Percentiles rank a stretch among this genome's conserved stretches.
These are phyloP conservation scores for Spialia ferax DNA, from an alignment of 2,888 invertebrate genomes.

Conservation along the genomic window DNA sequence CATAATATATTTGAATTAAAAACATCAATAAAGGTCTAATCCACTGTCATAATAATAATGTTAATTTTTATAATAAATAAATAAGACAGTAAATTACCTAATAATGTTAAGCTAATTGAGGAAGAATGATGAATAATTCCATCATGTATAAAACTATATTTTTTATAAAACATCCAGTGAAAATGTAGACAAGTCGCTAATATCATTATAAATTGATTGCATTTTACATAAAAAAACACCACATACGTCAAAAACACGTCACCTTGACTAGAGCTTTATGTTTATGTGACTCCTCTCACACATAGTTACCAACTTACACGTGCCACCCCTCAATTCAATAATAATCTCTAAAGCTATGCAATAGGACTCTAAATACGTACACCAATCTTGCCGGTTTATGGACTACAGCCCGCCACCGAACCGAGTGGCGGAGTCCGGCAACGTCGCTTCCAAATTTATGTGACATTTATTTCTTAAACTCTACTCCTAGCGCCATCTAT, in stretches of 20 bases:
- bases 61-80: too few species aligned
- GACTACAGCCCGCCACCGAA: slow-evolving; percentile 76
- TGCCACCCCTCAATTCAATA: slow-evolving; percentile 57
- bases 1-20: too few species aligned
- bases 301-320: slow-evolving; percentile 65
- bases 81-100: too few species aligned
- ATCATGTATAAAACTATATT: background rate
- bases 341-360: slow-evolving; percentile 55
- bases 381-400: slow-evolving; percentile 62
- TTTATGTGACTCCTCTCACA: slow-evolving; percentile 83
- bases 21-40: too few species aligned
- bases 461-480: slow-evolving; percentile 76
- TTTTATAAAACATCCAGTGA: too few species aligned
- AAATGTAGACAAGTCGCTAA: background rate
- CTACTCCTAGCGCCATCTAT: slow-evolving; percentile 81
- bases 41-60: too few species aligned
- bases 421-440: slow-evolving; percentile 84
- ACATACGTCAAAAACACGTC: background rate
- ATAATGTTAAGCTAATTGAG: too few species aligned
- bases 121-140: too few species aligned
- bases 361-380: slow-evolving; percentile 52
- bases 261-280: slow-evolving; percentile 63
- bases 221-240: background rate
- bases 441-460: slow-evolving; percentile 83
- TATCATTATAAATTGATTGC: background rate